These are phyloP conservation scores for Drymodes brunneopygia DNA, from an alignment of 2,113 vertebrate genomes.

Conservation along the genomic window DNA sequence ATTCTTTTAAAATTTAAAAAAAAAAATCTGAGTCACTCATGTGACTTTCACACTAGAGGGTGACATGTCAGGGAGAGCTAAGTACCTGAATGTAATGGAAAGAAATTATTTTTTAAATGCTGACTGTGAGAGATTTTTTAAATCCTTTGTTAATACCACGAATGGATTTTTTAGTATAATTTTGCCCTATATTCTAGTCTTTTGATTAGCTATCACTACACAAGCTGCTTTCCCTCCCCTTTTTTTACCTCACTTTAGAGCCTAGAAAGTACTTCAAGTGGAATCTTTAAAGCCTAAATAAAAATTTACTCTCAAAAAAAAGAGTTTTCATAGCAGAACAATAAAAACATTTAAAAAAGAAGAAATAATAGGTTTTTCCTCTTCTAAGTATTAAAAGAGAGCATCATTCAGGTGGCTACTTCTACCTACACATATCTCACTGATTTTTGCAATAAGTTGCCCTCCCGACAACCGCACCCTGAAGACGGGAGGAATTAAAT, in stretches of 20 bases:
- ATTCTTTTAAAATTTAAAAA: background rate
- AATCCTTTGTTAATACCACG: background rate
- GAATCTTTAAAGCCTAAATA: background rate
- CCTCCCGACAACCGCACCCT: background rate
- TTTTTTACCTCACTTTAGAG: background rate
- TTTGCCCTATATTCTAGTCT: background rate
- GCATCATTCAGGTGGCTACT: background rate
- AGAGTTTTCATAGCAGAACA: background rate
- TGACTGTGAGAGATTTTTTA: background rate
- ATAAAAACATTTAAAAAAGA: background rate
- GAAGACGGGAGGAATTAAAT: slow-evolving; percentile 16
- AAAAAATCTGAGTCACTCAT: background rate
- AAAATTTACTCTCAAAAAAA: too few relatives aligned
- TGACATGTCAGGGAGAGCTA: background rate
- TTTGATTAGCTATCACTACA: background rate
- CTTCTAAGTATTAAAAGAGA: background rate
- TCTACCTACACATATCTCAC: background rate
- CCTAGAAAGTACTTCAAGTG: background rate
- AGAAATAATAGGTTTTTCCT: background rate
- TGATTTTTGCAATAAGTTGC: accelerated
- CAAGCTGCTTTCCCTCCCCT: background rate
- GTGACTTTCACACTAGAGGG: background rate
- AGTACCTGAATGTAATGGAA: background rate
- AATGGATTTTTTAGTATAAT: background rate
- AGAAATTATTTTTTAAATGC: background rate